Evolutionary conservation across 2,888 invertebrate genomes (phyloP).

Genomic region (Spisula solida): DNA sequence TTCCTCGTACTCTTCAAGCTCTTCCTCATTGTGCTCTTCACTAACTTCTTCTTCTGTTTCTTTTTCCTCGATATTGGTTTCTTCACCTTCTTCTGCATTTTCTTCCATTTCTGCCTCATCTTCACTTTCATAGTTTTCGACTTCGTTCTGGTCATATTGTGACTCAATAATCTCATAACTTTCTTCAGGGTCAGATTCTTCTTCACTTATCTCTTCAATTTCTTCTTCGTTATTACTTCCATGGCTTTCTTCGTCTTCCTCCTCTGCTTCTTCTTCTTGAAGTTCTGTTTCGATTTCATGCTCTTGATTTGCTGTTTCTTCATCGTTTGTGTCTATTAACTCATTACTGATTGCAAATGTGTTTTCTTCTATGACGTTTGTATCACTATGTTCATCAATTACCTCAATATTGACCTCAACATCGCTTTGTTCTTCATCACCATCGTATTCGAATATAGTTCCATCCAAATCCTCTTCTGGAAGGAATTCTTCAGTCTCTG

Average conservation of each 20-base stretch:
- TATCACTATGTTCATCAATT: neutral
- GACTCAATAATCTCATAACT: neutral
- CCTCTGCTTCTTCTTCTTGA: neutral
- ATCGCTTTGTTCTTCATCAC: neutral
- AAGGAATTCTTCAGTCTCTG: neutral
- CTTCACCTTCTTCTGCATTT: neutral
- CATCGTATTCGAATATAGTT: conserved; percentile 27
- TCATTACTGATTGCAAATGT: neutral
- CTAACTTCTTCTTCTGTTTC: neutral
- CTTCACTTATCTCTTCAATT: neutral
- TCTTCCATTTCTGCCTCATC: conserved; percentile 20
- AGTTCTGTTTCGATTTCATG: neutral
- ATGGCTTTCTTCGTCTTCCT: neutral
- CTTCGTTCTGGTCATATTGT: neutral
- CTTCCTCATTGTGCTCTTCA: neutral
- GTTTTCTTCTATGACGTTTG: neutral
- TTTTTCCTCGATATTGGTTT: neutral
- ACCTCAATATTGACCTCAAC: neutral
- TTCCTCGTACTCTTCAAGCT: neutral
- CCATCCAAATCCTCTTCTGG: conserved; percentile 47
- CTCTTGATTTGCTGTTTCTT: neutral
- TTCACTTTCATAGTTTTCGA: neutral
- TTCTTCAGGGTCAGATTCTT: conserved; percentile 1
- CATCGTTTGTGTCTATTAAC: neutral
- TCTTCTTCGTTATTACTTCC: neutral